Evolutionary conservation across 2,888 invertebrate genomes (phyloP).

Genomic region (Geophilus truncorum): DNA sequence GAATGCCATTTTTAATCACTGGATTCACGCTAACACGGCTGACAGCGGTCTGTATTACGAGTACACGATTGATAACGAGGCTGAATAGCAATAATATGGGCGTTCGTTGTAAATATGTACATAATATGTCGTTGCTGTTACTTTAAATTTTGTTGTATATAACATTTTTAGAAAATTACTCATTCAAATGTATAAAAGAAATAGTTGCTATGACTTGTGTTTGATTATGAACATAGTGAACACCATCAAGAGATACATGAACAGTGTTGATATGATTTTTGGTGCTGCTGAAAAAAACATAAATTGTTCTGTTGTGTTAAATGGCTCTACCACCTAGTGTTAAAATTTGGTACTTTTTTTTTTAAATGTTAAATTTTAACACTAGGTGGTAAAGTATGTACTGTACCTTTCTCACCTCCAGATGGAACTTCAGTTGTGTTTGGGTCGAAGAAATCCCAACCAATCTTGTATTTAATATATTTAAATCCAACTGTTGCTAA

Average conservation of each 20-base stretch:
- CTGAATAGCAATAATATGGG: background rate
- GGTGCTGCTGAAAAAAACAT: background rate
- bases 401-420: background rate
- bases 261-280: background rate
- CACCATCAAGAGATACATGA: background rate
- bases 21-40: constrained; percentile 27
- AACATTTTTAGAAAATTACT: background rate
- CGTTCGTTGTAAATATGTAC: background rate
- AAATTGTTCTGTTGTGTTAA: too few species aligned
- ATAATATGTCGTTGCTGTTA: background rate
- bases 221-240: background rate
- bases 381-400: too few species aligned
- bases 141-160: background rate
- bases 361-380: too few species aligned
- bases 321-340: too few species aligned
- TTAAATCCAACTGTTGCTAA: background rate
- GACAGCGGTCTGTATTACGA: constrained; percentile 9
- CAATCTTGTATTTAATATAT: constrained; percentile 25
- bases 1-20: constrained; percentile 29
- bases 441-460: background rate
- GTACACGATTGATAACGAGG: constrained; percentile 4
- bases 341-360: too few species aligned
- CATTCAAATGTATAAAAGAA: background rate
- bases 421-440: background rate
- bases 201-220: background rate